phyloP scores from a whole-genome alignment of 2,888 invertebrate species.

The Oxyteleia sp. region DNA sequence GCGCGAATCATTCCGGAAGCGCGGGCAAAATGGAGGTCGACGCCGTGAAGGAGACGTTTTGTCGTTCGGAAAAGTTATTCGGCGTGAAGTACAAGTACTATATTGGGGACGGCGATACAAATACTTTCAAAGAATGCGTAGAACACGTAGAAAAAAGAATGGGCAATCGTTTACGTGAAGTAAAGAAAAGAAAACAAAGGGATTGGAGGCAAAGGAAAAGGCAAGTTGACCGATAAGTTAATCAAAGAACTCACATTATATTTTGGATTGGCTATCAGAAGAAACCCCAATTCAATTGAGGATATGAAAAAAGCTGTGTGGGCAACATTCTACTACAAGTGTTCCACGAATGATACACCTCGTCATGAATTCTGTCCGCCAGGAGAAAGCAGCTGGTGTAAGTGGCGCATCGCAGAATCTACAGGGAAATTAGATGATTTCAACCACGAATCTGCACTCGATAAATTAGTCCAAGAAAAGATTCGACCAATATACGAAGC shows the following conservation, averaged over 20 bases:
- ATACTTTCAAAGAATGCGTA: constrained; percentile 1
- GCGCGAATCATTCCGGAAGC: constrained; percentile 26
- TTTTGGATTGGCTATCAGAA: constrained; percentile 23
- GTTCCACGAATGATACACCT: constrained; percentile 21
- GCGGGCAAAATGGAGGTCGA: no score
- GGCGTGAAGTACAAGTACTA: constrained; percentile 13
- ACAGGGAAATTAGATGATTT: neutral
- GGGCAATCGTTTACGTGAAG: constrained; percentile 5
- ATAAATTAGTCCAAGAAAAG: constrained; percentile 17
- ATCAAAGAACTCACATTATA: constrained; percentile 15
- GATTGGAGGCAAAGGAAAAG: constrained; percentile 10
- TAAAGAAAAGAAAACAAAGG: constrained; percentile 14
- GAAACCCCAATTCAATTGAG: neutral
- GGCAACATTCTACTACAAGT: constrained; percentile 29
- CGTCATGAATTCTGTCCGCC: constrained; percentile 22
- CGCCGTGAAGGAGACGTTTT: constrained; percentile 29
- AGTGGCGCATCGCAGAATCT: constrained; percentile 30
- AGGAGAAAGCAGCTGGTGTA: constrained; percentile 22
- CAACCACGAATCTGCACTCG: constrained; percentile 17
- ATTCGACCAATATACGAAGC: constrained; percentile 20
- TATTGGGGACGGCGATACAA: no score
- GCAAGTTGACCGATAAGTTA: constrained; percentile 8
- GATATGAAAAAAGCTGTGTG: constrained; percentile 27
- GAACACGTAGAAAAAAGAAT: neutral
- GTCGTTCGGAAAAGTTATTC: constrained; percentile 4